Evolutionary conservation across 2,797 vertebrate species (phyloP).

Genomic region (Mormyrops attenuatus): DNA sequence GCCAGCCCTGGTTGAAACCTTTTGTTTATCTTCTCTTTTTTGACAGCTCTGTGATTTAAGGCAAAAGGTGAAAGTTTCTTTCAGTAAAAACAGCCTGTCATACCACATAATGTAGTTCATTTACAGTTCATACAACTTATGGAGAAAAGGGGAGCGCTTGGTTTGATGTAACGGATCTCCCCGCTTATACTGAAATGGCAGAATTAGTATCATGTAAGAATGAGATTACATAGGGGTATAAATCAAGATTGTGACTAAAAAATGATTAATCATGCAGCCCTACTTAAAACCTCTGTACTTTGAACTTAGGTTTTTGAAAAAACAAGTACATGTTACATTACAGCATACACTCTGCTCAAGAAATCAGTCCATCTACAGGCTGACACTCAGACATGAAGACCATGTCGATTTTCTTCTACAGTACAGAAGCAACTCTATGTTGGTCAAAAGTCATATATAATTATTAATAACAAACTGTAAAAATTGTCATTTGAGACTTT

Average conservation of each 20-base stretch:
- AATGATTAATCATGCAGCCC: background rate
- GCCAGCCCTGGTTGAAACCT: too few species aligned
- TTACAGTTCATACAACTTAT: background rate
- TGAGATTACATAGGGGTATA: background rate
- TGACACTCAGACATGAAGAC: background rate
- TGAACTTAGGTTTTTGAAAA: background rate
- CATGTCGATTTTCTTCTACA: background rate
- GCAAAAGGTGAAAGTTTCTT: too few species aligned
- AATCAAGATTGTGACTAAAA: background rate
- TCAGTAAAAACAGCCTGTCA: background rate
- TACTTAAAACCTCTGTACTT: background rate
- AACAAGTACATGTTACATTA: background rate
- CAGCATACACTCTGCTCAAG: background rate
- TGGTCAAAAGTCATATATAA: background rate
- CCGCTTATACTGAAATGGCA: background rate
- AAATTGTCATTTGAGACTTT: background rate
- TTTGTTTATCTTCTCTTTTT: too few species aligned
- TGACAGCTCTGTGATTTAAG: too few species aligned
- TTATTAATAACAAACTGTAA: background rate
- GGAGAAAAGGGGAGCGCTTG: background rate
- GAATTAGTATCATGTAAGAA: background rate
- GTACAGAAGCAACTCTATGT: background rate
- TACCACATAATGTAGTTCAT: background rate
- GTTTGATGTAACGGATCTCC: background rate
- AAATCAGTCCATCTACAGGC: background rate